A percentile compares a stretch with the other conserved stretches of the same genome.
Evolutionary conservation across 2,888 invertebrate genomes (phyloP).

Genomic region (Mamestra brassicae): DNA sequence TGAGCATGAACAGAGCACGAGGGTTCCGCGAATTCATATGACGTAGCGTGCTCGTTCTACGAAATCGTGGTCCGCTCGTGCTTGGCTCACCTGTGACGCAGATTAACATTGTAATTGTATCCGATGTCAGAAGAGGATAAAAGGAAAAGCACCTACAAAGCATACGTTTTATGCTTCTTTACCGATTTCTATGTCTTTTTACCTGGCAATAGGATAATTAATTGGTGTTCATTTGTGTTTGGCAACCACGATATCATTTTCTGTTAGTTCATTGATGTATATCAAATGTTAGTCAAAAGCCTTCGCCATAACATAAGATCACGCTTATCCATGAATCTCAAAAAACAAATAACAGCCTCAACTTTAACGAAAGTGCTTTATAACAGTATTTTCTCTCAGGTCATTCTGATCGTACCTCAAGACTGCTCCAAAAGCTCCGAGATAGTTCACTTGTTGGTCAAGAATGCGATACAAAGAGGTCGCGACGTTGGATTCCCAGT

Average conservation of each 20-base stretch:
- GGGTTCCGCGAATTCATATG: not conserved
- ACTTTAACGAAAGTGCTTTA: not conserved
- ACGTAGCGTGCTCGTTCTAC: not conserved
- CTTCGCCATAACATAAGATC: too few species aligned
- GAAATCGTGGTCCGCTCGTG: not conserved
- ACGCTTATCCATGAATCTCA: too few species aligned
- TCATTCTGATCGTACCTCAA: constrained; percentile 81
- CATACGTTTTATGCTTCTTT: not conserved
- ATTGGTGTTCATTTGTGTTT: too few species aligned
- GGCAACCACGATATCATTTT: too few species aligned
- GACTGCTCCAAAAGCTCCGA: constrained; percentile 74
- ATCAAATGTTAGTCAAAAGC: too few species aligned
- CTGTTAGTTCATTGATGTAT: too few species aligned
- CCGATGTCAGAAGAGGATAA: not conserved
- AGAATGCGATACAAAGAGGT: constrained; percentile 81
- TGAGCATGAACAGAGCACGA: not conserved
- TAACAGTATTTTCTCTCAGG: constrained; percentile 68
- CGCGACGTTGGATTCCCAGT: constrained; percentile 80
- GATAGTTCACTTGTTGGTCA: constrained; percentile 77
- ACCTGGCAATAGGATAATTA: not conserved
- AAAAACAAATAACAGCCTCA: not conserved
- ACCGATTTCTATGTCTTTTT: too few species aligned
- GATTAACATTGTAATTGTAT: not conserved
- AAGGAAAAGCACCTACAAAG: not conserved
- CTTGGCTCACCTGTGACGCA: not conserved